Conservation (phyloP, 2,113 vertebrate species). For the Cichladusa arquata region DNA sequence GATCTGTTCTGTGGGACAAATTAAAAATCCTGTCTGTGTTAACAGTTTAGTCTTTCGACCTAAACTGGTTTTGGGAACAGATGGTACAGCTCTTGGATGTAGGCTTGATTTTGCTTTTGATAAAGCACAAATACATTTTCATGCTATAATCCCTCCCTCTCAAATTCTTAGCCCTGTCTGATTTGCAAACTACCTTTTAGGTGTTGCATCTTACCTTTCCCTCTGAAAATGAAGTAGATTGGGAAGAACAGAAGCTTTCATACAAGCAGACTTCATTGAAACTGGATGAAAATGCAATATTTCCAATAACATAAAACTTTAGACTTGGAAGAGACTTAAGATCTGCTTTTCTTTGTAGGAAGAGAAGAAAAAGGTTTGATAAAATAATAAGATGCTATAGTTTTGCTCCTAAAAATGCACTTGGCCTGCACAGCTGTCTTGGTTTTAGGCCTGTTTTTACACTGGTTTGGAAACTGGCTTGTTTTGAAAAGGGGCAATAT, state of each 20-base stretch:
- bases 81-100: not conserved
- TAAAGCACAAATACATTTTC: not conserved
- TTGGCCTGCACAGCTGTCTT: not conserved
- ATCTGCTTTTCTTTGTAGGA: not conserved
- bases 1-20: not conserved
- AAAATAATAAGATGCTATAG: not conserved
- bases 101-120: not conserved
- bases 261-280: not conserved
- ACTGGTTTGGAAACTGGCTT: not conserved
- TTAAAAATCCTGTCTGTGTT: not conserved
- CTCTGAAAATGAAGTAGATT: not conserved
- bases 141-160: not conserved
- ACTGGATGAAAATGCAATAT: rapidly evolving
- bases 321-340: not conserved
- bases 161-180: not conserved
- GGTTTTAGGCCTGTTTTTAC: not conserved
- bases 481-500: not conserved
- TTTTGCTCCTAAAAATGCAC: not conserved
- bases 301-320: not conserved
- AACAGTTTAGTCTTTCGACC: not conserved
- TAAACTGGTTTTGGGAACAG: not conserved
- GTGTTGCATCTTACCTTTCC: not conserved
- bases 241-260: not conserved
- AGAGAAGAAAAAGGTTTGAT: not conserved
- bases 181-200: not conserved